Conservation (phyloP, 2,113 vertebrate species). For the Rhinoptilus africanus region DNA sequence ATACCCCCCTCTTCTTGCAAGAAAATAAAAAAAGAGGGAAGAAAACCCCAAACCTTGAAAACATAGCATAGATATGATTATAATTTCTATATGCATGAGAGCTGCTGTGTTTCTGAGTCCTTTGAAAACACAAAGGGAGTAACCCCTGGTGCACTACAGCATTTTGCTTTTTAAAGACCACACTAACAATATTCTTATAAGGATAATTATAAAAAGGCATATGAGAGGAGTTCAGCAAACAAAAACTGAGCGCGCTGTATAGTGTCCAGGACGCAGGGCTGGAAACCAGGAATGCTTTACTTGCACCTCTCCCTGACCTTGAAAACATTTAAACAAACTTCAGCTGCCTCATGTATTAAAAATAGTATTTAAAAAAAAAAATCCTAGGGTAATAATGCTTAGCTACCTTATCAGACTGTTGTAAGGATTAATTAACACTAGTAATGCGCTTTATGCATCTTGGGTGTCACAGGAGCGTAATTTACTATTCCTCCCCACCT, state of each 20-base stretch:
- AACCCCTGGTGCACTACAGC: background rate
- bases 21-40: background rate
- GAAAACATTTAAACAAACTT: background rate
- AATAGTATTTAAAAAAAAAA: background rate
- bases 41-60: background rate
- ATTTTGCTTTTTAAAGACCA: background rate
- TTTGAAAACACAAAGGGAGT: background rate
- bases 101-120: background rate
- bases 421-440: background rate
- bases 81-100: background rate
- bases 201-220: background rate
- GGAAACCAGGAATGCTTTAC: background rate
- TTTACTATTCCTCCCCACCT: background rate
- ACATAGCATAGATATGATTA: background rate
- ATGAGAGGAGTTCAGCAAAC: background rate
- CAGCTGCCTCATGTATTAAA: background rate
- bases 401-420: background rate
- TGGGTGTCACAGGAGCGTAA: background rate
- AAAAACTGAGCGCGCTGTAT: background rate
- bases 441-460: background rate
- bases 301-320: background rate
- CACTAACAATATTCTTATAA: background rate
- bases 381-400: background rate
- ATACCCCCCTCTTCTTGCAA: background rate
- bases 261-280: background rate